Evolutionary conservation across 2,888 invertebrate species (phyloP).

Genomic region (Pollenia amentaria): DNA sequence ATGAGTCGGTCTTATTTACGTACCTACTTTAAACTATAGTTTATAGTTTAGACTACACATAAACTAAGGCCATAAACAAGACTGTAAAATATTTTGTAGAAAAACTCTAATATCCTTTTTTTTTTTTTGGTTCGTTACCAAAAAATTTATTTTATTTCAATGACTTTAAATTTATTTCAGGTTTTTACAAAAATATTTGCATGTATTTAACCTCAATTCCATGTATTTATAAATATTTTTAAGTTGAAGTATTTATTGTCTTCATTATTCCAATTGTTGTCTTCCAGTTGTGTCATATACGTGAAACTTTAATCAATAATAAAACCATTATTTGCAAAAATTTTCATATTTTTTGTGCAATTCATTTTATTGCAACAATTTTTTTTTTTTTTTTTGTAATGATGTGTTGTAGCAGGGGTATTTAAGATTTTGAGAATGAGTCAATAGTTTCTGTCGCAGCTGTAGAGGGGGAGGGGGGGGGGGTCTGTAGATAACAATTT

Average conservation of each 20-base stretch:
- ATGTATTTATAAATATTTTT: too few relatives aligned
- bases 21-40: too few relatives aligned
- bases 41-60: too few relatives aligned
- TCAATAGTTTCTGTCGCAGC: background rate
- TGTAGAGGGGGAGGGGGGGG: too few relatives aligned
- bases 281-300: background rate
- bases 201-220: constrained; percentile 10
- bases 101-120: background rate
- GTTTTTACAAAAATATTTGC: background rate
- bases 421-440: background rate
- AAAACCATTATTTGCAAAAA: constrained; percentile 45
- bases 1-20: too few relatives aligned
- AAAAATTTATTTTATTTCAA: background rate
- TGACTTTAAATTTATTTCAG: background rate
- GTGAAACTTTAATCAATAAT: constrained; percentile 40
- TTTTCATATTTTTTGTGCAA: constrained; percentile 13
- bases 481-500: background rate
- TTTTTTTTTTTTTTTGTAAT: background rate
- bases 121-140: background rate
- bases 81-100: too few relatives aligned
- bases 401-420: background rate
- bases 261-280: constrained; percentile 3
- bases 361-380: background rate
- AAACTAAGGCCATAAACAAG: too few relatives aligned
- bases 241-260: background rate